Conservation (phyloP, 2,797 vertebrate species). For the Falco peregrinus region DNA sequence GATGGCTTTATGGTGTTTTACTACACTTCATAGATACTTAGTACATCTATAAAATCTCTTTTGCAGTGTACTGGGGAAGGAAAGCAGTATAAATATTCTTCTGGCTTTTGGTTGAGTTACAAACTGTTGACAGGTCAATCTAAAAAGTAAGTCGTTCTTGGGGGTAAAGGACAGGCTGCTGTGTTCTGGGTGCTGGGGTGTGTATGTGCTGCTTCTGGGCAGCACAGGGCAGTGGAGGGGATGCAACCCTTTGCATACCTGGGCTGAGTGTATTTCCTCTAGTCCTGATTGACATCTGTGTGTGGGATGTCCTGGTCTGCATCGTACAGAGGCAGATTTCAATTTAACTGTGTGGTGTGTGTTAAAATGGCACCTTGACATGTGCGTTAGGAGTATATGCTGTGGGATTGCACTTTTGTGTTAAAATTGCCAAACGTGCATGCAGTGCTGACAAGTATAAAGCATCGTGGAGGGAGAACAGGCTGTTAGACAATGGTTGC, state of each 20-base stretch:
- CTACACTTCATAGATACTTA: slow-evolving; percentile 70
- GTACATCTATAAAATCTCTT: slow-evolving; percentile 67
- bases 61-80: slow-evolving; percentile 34
- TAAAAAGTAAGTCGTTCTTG: background rate
- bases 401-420: background rate
- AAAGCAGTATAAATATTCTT: slow-evolving; percentile 31
- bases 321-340: background rate
- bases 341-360: background rate
- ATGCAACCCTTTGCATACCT: fast-evolving
- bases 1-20: slow-evolving; percentile 67
- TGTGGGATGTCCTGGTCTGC: background rate
- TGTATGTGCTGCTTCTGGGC: background rate
- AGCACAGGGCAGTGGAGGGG: background rate
- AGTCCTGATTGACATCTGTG: fast-evolving
- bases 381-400: background rate
- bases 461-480: background rate
- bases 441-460: background rate
- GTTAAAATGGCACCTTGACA: background rate
- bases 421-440: fast-evolving
- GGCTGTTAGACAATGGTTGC: background rate
- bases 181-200: background rate
- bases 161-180: background rate
- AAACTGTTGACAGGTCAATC: background rate
- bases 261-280: background rate
- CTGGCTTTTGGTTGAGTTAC: background rate